phyloP scores from a whole-genome alignment of 2,888 invertebrate genomes.

The Zaprionus obscuricornis region DNA sequence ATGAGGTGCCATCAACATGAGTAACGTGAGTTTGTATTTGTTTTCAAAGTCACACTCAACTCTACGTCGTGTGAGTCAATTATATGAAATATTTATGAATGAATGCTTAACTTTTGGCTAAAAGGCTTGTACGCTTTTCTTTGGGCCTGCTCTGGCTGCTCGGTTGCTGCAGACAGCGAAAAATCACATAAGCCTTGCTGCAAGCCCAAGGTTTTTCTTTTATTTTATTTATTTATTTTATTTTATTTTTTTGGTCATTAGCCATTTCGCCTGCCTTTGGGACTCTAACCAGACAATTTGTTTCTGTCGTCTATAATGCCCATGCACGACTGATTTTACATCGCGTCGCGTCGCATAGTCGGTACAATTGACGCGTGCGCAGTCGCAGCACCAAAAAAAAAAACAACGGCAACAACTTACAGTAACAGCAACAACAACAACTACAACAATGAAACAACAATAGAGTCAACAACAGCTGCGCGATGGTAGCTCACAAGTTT shows the following conservation, averaged over 20 bases:
- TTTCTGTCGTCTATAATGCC: constrained; percentile 57
- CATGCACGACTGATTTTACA: constrained; percentile 8
- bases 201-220: constrained; percentile 37
- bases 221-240: constrained; percentile 13
- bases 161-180: constrained; percentile 8
- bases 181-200: constrained; percentile 44
- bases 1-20: constrained; percentile 58
- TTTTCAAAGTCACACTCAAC: constrained; percentile 49
- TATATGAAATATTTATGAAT: constrained; percentile 74
- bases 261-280: constrained; percentile 35
- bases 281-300: constrained; percentile 66
- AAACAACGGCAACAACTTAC: constrained; percentile 7
- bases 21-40: constrained; percentile 55
- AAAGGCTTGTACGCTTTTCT: constrained; percentile 37
- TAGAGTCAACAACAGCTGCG: constrained; percentile 36
- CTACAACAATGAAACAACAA: constrained; percentile 43
- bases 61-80: constrained; percentile 63
- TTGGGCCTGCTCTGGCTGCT: neutral
- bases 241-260: constrained; percentile 46
- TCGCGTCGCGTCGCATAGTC: too few relatives aligned
- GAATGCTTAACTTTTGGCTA: constrained; percentile 37
- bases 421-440: constrained; percentile 26
- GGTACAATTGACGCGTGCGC: constrained; percentile 66
- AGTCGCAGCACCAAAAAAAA: constrained; percentile 29
- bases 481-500: constrained; percentile 40